Evolutionary conservation across 2,888 invertebrate genomes (phyloP).

Genomic region (Dinocampus coccinellae): DNA sequence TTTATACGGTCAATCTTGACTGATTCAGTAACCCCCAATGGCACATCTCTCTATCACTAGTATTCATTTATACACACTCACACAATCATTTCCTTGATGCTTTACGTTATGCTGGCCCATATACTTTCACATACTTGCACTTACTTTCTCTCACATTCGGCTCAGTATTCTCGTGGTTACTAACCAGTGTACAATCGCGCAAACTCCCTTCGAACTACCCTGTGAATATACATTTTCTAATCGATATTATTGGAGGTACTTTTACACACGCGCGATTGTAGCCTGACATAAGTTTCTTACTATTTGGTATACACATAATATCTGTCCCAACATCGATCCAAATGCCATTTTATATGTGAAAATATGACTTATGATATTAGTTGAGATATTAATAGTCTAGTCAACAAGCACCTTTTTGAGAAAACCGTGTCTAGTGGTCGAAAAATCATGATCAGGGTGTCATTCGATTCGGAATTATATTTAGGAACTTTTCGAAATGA

Average conservation of each 20-base stretch:
- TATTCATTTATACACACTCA: neutral
- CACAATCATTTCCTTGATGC: neutral
- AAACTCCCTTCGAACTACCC: conserved; percentile 4
- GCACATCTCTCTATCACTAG: neutral
- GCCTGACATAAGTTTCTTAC: conserved; percentile 41
- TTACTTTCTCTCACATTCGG: neutral
- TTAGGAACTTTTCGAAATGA: too few species aligned
- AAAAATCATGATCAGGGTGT: too few species aligned
- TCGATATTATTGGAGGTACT: neutral
- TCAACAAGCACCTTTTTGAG: too few species aligned
- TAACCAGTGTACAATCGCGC: neutral
- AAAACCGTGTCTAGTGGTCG: too few species aligned
- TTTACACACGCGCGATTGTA: conserved; percentile 21
- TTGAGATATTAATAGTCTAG: too few species aligned
- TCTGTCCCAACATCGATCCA: conserved; percentile 28
- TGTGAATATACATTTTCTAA: neutral
- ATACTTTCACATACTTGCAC: conserved; percentile 9
- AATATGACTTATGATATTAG: too few species aligned
- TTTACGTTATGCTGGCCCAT: neutral
- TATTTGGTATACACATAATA: conserved; percentile 30
- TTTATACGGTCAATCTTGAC: conserved; percentile 24
- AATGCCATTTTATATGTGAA: too few species aligned
- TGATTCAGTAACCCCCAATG: conserved; percentile 9
- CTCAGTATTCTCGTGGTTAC: neutral
- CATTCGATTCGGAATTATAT: too few species aligned